Evolutionary conservation across 1,140 invertebrate genomes (phyloP).

Genomic region (Bombus breviceps): DNA sequence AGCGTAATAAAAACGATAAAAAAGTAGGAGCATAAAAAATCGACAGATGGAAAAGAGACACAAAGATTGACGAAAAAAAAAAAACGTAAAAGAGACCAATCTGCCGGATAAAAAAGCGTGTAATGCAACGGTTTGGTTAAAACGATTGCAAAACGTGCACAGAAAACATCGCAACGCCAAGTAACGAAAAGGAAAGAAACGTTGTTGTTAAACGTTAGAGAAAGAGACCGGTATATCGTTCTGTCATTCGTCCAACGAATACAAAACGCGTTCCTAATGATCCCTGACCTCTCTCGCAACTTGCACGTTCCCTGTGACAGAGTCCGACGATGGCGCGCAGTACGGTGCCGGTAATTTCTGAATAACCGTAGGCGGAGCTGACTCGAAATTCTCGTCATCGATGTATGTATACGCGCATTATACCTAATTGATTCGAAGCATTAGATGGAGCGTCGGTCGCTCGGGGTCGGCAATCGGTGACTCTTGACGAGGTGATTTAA

Average conservation of each 20-base stretch:
- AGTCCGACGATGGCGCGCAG: background rate
- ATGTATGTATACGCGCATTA: background rate
- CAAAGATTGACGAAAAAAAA: background rate
- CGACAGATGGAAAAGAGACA: background rate
- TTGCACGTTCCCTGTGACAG: background rate
- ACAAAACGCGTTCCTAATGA: background rate
- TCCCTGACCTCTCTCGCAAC: background rate
- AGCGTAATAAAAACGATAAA: background rate
- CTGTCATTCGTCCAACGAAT: background rate
- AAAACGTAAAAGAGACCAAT: too few species aligned
- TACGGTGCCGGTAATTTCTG: conserved; percentile 1
- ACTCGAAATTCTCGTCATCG: background rate
- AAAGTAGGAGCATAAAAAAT: background rate
- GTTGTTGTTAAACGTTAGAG: background rate
- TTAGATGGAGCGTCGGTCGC: conserved; percentile 8
- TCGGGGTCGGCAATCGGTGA: conserved; percentile 3
- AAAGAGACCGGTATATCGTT: background rate
- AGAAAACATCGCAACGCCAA: background rate
- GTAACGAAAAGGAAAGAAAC: too few species aligned
- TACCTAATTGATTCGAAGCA: conserved; percentile 29
- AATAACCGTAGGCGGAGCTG: background rate
- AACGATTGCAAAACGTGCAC: background rate
- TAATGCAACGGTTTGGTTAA: background rate
- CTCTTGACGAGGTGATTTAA: conserved; percentile 41
- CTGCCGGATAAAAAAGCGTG: background rate